Evolutionary conservation across 2,888 invertebrate species (phyloP).

Genomic region (Mythimna lalbum): DNA sequence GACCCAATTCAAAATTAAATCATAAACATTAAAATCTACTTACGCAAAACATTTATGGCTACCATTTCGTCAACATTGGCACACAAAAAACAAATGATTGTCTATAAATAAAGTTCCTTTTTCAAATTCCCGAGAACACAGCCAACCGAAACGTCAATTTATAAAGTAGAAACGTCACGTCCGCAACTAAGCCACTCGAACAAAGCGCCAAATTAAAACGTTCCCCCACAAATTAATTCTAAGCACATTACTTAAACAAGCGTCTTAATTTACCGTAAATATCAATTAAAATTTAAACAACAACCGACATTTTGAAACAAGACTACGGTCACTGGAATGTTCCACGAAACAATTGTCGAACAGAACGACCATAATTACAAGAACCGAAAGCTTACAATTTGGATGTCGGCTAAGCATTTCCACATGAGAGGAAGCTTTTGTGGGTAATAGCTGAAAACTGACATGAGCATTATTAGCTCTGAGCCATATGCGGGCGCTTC

Average conservation of each 20-base stretch:
- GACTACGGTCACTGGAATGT: slow-evolving; percentile 48
- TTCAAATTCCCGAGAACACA: slow-evolving; percentile 23
- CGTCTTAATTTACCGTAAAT: slow-evolving; percentile 60
- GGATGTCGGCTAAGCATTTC: slow-evolving; percentile 34
- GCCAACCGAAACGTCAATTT: slow-evolving; percentile 25
- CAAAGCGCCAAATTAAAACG: slow-evolving; percentile 52
- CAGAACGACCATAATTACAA: slow-evolving; percentile 51
- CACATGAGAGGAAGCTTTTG: slow-evolving; percentile 49
- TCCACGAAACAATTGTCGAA: slow-evolving; percentile 46
- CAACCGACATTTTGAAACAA: slow-evolving; percentile 46
- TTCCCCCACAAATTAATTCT: slow-evolving; percentile 58
- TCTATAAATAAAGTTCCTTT: slow-evolving; percentile 9
- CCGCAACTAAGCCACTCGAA: slow-evolving; percentile 33
- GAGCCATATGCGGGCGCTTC: slow-evolving; percentile 45
- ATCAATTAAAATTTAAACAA: slow-evolving; percentile 60
- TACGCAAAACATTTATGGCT: neutral
- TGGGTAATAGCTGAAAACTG: slow-evolving; percentile 46
- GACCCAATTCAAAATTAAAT: neutral
- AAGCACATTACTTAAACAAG: slow-evolving; percentile 62
- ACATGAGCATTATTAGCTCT: slow-evolving; percentile 49
- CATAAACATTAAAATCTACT: neutral
- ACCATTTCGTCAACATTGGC: neutral
- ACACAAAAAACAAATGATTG: slow-evolving; percentile 6
- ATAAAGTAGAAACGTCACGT: slow-evolving; percentile 40
- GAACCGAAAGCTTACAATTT: slow-evolving; percentile 39